Evolutionary conservation across 2,888 invertebrate species (phyloP).

Genomic region (Mythimna ferrago): DNA sequence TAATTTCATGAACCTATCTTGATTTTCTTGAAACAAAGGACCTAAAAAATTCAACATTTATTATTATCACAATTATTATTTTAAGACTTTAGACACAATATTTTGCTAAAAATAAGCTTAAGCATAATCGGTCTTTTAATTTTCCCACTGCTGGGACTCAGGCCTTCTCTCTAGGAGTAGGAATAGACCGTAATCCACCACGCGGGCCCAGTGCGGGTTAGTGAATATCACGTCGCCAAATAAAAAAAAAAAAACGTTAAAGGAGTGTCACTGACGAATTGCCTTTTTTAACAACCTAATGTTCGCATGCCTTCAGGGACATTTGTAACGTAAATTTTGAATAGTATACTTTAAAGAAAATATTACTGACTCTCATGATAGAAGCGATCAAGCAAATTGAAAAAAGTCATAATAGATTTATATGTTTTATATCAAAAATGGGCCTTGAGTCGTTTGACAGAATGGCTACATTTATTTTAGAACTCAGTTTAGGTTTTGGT

Average conservation of each 20-base stretch:
- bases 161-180: too few relatives aligned
- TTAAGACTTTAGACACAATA: not conserved
- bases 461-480: constrained; percentile 24
- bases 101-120: too few relatives aligned
- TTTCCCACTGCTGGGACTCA: too few relatives aligned
- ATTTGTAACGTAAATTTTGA: constrained; percentile 20
- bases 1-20: not conserved
- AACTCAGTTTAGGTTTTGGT: not conserved
- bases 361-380: constrained; percentile 26
- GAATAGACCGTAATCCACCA: too few relatives aligned
- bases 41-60: not conserved
- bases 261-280: constrained; percentile 40
- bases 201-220: too few relatives aligned
- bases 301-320: constrained; percentile 19
- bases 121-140: too few relatives aligned
- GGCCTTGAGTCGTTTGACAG: constrained; percentile 7
- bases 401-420: constrained; percentile 38
- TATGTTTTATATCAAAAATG: constrained; percentile 42
- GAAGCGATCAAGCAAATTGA: constrained; percentile 24
- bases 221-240: too few relatives aligned
- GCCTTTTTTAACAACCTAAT: constrained; percentile 40
- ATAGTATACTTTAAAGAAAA: constrained; percentile 32
- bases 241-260: not conserved
- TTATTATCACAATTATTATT: too few relatives aligned
- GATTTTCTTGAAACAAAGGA: not conserved